Percentiles rank a stretch among this genome's conserved stretches.
Conservation (phyloP, 2,113 vertebrate species). For the Phyllostomus discolor region DNA sequence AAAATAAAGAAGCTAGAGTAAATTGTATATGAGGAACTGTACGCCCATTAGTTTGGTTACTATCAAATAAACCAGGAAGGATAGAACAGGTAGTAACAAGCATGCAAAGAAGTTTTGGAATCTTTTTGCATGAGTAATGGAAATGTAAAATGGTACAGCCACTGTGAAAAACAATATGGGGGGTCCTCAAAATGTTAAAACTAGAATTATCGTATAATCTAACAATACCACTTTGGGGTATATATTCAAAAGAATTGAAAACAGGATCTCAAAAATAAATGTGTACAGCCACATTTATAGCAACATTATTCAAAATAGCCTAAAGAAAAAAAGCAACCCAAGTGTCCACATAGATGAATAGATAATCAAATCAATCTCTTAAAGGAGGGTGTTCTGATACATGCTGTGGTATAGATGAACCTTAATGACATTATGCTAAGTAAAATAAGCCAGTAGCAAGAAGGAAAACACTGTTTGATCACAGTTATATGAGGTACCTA, state of each 20-base stretch:
- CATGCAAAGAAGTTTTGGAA: not conserved
- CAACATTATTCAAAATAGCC: not conserved
- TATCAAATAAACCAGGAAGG: not conserved
- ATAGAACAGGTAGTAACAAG: not conserved
- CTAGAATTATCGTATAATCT: not conserved
- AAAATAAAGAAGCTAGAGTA: not conserved
- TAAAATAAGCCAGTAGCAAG: not conserved
- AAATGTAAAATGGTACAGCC: not conserved
- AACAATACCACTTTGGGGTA: not conserved
- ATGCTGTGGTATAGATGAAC: not conserved
- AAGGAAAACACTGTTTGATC: not conserved
- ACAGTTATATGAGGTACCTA: not conserved
- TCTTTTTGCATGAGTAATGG: accelerated
- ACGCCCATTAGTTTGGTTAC: not conserved
- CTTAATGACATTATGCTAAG: not conserved
- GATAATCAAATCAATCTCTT: not conserved
- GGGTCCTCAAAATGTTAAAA: not conserved
- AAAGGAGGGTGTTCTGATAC: not conserved
- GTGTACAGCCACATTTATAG: not conserved
- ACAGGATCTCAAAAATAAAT: not conserved
- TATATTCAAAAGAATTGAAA: not conserved
- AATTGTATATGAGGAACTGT: not conserved
- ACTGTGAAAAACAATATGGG: not conserved
- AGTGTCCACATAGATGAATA: not conserved
- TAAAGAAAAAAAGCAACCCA: not conserved